Conservation (phyloP, 1,140 invertebrate genomes). For the Paracyclopina nana region DNA sequence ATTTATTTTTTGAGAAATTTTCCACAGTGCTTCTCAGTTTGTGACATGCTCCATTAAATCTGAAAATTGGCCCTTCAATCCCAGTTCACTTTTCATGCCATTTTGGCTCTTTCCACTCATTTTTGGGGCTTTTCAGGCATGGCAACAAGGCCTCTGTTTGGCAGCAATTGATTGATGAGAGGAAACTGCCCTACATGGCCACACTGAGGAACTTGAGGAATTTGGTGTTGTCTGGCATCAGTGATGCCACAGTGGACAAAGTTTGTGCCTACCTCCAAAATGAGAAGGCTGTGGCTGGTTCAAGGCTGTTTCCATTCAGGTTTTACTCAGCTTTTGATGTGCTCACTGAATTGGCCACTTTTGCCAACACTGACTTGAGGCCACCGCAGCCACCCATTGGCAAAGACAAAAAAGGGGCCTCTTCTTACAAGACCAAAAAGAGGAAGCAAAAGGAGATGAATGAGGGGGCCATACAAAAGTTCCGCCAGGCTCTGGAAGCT, state of each 20-base stretch:
- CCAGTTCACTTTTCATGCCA: no score
- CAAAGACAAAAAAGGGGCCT: background rate
- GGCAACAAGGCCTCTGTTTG: slow-evolving; percentile 14
- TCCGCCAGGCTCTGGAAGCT: background rate
- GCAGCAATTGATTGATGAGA: slow-evolving; percentile 9
- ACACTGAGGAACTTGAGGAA: slow-evolving; percentile 10
- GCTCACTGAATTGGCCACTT: background rate
- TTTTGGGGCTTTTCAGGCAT: slow-evolving; percentile 6
- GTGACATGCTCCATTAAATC: no score
- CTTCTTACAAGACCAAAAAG: slow-evolving; percentile 1
- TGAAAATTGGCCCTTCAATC: no score
- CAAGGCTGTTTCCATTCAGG: background rate
- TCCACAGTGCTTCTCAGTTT: no score
- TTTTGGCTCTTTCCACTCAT: background rate
- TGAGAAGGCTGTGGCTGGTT: background rate
- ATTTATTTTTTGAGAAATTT: no score
- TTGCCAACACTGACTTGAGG: background rate
- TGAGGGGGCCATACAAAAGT: background rate
- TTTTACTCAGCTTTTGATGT: background rate
- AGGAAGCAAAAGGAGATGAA: background rate
- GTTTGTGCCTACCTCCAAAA: background rate
- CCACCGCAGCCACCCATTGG: background rate
- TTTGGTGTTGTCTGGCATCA: slow-evolving; percentile 2
- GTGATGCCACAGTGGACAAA: background rate
- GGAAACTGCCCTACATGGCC: slow-evolving; percentile 14